These are phyloP conservation scores for Ischnus inquisitorius DNA, from an alignment of 2,888 invertebrate species.

Conservation along the genomic window DNA sequence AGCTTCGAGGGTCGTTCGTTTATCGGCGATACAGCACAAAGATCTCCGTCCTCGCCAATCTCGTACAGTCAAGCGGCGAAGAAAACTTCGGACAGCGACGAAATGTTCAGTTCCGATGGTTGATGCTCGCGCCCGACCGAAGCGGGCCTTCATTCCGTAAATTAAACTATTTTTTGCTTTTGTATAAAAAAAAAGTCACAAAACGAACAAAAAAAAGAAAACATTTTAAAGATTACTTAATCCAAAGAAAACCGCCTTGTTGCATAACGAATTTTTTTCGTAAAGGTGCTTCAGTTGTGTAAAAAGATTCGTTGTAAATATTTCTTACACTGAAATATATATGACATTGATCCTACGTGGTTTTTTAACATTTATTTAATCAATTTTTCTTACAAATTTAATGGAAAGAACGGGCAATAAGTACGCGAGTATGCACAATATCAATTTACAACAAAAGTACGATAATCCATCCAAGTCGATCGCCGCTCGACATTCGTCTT, in stretches of 20 bases:
- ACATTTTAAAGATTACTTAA: conserved; percentile 61
- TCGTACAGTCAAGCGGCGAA: conserved; percentile 65
- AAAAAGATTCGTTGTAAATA: conserved; percentile 76
- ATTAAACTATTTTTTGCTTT: conserved; percentile 57
- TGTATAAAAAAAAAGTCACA: conserved; percentile 30
- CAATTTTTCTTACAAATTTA: conserved; percentile 42
- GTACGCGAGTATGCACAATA: conserved; percentile 28
- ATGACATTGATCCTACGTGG: conserved; percentile 65
- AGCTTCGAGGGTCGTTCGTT: neutral
- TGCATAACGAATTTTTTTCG: conserved; percentile 42
- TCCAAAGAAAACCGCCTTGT: conserved; percentile 66
- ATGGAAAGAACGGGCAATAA: conserved; percentile 38
- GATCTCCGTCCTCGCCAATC: conserved; percentile 42
- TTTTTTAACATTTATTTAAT: conserved; percentile 38
- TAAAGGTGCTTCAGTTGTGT: conserved; percentile 57
- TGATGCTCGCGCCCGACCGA: conserved; percentile 56
- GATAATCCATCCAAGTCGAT: neutral
- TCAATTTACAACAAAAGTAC: conserved; percentile 53
- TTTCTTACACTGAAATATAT: conserved; percentile 74
- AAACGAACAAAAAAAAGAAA: conserved; percentile 42
- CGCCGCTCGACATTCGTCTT: neutral
- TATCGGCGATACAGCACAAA: conserved; percentile 60
- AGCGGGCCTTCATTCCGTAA: conserved; percentile 55
- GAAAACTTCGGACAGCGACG: conserved; percentile 60
- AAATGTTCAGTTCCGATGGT: conserved; percentile 56